Evolutionary conservation across 2,113 vertebrate genomes (phyloP).

Genomic region (Speoplatyrhinus poulsoni): DNA sequence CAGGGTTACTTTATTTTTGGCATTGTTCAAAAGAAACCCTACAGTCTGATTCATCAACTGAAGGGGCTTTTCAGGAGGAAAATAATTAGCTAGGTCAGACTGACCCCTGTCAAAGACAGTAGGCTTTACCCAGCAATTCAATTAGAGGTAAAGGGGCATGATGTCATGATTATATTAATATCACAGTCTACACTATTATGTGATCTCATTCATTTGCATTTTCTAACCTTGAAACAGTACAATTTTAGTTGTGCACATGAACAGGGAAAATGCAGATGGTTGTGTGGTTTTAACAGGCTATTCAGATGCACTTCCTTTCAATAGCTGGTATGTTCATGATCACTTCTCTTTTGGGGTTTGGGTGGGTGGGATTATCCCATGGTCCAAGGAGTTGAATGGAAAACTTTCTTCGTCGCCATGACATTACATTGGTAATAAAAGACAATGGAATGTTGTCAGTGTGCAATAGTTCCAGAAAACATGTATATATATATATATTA

Average conservation of each 20-base stretch:
- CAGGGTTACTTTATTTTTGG: constrained; percentile 55
- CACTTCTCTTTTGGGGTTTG: not conserved
- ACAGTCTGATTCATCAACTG: constrained; percentile 48
- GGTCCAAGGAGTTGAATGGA: not conserved
- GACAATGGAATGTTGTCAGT: no score
- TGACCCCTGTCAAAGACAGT: constrained; percentile 66
- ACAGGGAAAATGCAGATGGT: no score
- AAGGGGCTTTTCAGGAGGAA: constrained; percentile 62
- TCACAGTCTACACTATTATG: not conserved
- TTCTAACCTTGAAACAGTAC: not conserved
- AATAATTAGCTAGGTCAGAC: constrained; percentile 70
- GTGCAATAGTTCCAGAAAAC: no score
- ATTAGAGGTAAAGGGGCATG: not conserved
- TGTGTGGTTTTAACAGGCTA: not conserved
- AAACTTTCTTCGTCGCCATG: no score
- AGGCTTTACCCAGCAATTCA: constrained; percentile 44
- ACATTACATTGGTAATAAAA: no score
- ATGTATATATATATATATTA: no score
- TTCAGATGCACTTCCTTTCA: constrained; percentile 28
- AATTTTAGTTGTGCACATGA: not conserved
- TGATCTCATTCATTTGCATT: not conserved
- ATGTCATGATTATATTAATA: not conserved
- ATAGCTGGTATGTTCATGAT: constrained; percentile 22
- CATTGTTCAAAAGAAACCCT: constrained; percentile 46
- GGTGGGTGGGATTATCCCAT: not conserved